Evolutionary conservation across 2,797 vertebrate species (phyloP), one percentile per base, ranked within the genome.

Genomic region (Spheniscus humboldti): DNA sequence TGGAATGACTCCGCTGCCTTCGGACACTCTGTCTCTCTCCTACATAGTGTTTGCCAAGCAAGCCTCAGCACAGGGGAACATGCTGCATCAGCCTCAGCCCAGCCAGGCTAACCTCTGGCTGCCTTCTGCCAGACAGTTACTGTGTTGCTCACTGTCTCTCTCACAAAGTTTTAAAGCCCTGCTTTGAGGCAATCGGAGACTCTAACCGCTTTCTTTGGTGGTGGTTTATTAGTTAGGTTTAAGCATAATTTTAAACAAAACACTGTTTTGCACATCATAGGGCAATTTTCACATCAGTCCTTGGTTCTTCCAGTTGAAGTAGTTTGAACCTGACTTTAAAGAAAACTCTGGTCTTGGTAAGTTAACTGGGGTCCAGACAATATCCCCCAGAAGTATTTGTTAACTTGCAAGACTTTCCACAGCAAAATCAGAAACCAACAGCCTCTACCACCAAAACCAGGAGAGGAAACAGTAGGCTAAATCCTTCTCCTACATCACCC

Each of bases 1-100:
- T 39, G 68, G 27, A 66, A 60, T 24, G 27, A 33, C 41, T 19
- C 18, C 13, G 4, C 53, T 79, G 35, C 55, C 80, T 39, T 41
- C 2, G 10, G n/a, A 47, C 1, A 2, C 41, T 53, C 37, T 35
- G 43, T 71, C 20, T 41, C 48, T 37, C 23, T 82, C 48, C 63
- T 59, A 17, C 12, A 0, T 0, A 0, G 24, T 4, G 10, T 62
- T 48, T 52, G n/a, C 78, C 79, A 19, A 14, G 33, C 18, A 17
- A 30, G 20, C 10, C 47, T 31, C 48, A 64, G 45, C 33, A 2
- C 4, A 0, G 13, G 19, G 62, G 33, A 53, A 60, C 9, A 1
- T 10, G 24, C 27, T 23, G 47, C 52, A 19, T 52, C 1, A 3
- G 17, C 6, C 35, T 31, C 43, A 39, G 64, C 50, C 57, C 73